Percentiles rank a stretch among this genome's conserved stretches.
These are phyloP conservation scores for Leptodactylus fuscus DNA, from an alignment of 2,113 vertebrate genomes.

Conservation along the genomic window DNA sequence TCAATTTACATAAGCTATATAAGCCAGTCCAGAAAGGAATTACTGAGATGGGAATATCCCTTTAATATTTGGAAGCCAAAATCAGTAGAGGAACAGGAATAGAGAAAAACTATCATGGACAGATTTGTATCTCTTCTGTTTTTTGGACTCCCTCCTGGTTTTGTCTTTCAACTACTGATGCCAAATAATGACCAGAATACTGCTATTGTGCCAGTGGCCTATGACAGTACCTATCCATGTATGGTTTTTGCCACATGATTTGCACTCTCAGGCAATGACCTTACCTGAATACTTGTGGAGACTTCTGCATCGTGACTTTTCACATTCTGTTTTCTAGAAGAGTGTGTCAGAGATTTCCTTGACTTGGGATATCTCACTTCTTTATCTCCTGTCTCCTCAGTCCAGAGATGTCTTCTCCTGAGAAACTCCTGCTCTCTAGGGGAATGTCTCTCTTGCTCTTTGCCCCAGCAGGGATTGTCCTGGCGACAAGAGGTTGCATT, in stretches of 20 bases:
- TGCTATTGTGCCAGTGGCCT: no score
- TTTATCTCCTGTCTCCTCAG: conserved; percentile 58
- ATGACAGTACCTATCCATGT: not conserved
- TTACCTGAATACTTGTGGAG: conserved; percentile 67
- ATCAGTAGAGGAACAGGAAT: no score
- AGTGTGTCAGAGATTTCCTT: not conserved
- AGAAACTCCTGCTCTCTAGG: conserved; percentile 73
- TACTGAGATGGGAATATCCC: no score
- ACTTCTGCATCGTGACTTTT: not conserved
- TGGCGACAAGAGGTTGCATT: conserved; percentile 66
- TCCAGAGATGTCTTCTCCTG: conserved; percentile 69
- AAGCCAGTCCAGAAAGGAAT: no score
- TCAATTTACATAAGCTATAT: no score
- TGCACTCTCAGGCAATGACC: not conserved
- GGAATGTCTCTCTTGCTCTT: not conserved
- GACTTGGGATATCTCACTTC: not conserved
- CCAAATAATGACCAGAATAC: no score
- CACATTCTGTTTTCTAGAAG: not conserved
- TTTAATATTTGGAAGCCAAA: no score
- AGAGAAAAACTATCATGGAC: no score
- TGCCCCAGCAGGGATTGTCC: not conserved
- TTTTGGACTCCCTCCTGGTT: no score
- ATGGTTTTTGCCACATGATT: not conserved
- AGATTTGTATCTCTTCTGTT: no score
- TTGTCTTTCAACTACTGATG: no score